Evolutionary conservation across 1,140 invertebrate genomes (phyloP).

Genomic region (Drosophila ananassae): DNA sequence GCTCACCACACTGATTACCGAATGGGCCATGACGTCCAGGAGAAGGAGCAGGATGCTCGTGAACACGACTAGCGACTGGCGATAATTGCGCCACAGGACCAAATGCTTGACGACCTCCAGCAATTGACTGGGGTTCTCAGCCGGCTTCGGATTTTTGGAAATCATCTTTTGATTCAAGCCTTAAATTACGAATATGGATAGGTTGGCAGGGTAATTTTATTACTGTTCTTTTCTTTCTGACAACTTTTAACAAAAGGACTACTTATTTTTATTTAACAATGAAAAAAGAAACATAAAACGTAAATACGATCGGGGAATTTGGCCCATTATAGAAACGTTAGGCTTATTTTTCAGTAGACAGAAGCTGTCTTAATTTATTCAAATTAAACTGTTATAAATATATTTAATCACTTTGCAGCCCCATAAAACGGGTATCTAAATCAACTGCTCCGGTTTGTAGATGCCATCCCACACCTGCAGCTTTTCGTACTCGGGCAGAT

Average conservation of each 20-base stretch:
- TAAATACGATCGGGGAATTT: too few species aligned
- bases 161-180: background rate
- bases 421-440: background rate
- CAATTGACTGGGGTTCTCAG: background rate
- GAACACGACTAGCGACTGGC: conserved; percentile 41
- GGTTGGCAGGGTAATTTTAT: background rate
- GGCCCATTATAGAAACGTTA: too few species aligned
- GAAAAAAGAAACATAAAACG: too few species aligned
- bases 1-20: conserved; percentile 62
- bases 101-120: conserved; percentile 24
- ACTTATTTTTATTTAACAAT: background rate
- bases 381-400: background rate
- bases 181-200: background rate
- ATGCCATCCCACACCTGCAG: conserved; percentile 83
- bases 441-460: conserved; percentile 53
- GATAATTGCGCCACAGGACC: conserved; percentile 56
- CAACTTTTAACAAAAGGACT: background rate
- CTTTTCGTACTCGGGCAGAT: conserved; percentile 83
- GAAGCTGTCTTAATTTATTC: background rate
- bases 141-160: background rate
- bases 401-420: too few species aligned
- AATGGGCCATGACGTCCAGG: conserved; percentile 52
- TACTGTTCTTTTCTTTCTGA: background rate
- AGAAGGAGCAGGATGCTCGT: conserved; percentile 28
- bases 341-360: background rate